Evolutionary conservation across 2,888 invertebrate genomes (phyloP), one percentile per base, ranked within the genome.

Genomic region (Torymus texanus): DNA sequence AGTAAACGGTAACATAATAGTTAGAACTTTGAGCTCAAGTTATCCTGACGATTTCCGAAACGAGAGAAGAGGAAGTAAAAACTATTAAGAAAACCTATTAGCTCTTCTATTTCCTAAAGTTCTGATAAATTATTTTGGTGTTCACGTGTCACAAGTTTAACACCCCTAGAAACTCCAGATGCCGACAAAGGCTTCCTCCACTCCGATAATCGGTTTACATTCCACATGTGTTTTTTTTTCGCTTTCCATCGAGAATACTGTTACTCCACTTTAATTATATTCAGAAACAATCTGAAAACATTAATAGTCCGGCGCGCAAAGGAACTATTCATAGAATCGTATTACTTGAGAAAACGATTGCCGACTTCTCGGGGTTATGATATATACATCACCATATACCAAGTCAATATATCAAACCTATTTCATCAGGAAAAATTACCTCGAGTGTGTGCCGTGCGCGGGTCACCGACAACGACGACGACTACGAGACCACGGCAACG

Each of bases 351-450:
- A 75, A 71, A 71, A 75, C 53, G 59, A 79, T 66, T 29, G 68
- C 55, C 61, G 51, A 2, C 29, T 24, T 50, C 61, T 56, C 65
- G 14, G 61, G 58, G 14, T 21, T 21, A 21, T 21, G 21, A 2
- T 18, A 24, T 70, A 78, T 71, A 77, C 21, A 74, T 73, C 78
- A 62, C 78, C 41, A 73, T 21, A 63, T 16, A 65, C 41, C 55
- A 68, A 75, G 63, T 78, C 78, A 70, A 78, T 81, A 67, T 73
- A 78, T 78, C 78, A 81, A 77, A 75, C 75, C 59, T 75, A 72
- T 78, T 81, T 78, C 73, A 78, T 78, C 78, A 71, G 75, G 78
- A 81, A 81, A 78, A 81, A 81, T 81, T 72, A 75, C 63, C 74
- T 16, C 61, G 71, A 61, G 59, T 58, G 62, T 65, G 51, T 50